Conservation (phyloP, 2,797 vertebrate species). For the Syngnathus rostellatus region DNA sequence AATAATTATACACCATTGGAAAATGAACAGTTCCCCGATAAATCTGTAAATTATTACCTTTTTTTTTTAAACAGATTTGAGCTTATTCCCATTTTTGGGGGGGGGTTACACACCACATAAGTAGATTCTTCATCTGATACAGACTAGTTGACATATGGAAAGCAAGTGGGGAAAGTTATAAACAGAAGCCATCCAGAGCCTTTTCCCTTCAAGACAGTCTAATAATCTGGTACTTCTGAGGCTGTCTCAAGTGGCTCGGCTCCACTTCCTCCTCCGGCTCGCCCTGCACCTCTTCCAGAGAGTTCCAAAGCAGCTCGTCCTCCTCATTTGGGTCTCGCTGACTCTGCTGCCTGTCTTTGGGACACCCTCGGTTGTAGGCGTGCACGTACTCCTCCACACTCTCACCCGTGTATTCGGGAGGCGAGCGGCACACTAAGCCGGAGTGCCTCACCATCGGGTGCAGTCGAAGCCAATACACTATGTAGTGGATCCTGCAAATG, state of each 20-base stretch:
- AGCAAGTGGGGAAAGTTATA: conserved; percentile 12
- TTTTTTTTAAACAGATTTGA: neutral
- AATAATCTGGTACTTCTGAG: conserved; percentile 56
- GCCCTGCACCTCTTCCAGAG: conserved; percentile 62
- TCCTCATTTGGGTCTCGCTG: conserved; percentile 40
- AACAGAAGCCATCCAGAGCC: conserved; percentile 5
- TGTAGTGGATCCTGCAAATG: conserved; percentile 79
- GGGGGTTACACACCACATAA: conserved; percentile 24
- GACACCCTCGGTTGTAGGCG: conserved; percentile 83
- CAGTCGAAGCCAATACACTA: conserved; percentile 86
- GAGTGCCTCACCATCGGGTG: conserved; percentile 78
- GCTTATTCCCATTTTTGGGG: conserved; percentile 12
- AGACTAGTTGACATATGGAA: conserved; percentile 35
- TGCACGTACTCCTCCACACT: conserved; percentile 76
- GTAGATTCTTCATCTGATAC: conserved; percentile 48
- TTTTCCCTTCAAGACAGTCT: conserved; percentile 48
- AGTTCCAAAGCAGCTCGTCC: conserved; percentile 50
- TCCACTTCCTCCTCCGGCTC: conserved; percentile 74
- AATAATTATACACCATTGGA: neutral
- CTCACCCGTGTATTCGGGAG: conserved; percentile 77
- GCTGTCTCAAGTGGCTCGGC: conserved; percentile 50
- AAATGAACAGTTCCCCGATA: neutral
- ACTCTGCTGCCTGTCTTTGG: conserved; percentile 72
- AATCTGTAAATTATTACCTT: neutral
- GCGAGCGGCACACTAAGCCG: conserved; percentile 77